Evolutionary conservation across 2,113 vertebrate species (phyloP).

Genomic region (Leucopsar rothschildi): DNA sequence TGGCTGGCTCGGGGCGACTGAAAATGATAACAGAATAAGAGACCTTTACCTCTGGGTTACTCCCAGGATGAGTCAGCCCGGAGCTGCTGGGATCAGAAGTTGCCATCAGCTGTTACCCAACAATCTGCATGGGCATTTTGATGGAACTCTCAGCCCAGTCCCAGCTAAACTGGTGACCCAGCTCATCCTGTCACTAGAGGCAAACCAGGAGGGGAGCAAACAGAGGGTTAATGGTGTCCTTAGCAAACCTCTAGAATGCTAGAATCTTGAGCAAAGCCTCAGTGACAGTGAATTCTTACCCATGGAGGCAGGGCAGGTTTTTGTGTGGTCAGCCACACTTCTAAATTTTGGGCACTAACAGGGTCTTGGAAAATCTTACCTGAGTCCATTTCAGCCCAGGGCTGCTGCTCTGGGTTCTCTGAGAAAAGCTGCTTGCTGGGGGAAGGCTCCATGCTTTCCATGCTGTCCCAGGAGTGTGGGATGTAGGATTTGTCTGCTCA

Average conservation of each 20-base stretch:
- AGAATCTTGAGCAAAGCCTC: background rate
- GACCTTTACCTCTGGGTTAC: conserved; percentile 10
- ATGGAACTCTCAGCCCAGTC: background rate
- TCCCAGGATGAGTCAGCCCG: background rate
- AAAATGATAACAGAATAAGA: background rate
- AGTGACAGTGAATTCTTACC: background rate
- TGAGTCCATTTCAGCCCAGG: background rate
- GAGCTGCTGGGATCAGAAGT: background rate
- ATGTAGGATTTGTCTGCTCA: background rate
- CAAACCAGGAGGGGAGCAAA: background rate
- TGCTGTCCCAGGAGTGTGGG: background rate
- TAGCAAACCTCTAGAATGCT: background rate
- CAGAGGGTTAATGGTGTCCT: background rate
- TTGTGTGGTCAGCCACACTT: background rate
- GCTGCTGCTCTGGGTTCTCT: background rate
- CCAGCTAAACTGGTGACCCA: background rate
- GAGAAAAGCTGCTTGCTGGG: background rate
- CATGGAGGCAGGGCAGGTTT: background rate
- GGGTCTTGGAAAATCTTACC: background rate
- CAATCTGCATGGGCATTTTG: background rate
- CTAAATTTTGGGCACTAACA: background rate
- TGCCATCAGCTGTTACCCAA: background rate
- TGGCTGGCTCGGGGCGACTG: background rate
- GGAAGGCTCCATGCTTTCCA: background rate
- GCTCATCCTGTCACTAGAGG: background rate